phyloP scores from a whole-genome alignment of 1,140 invertebrate species.

The Pentalonia nigronervosa region DNA sequence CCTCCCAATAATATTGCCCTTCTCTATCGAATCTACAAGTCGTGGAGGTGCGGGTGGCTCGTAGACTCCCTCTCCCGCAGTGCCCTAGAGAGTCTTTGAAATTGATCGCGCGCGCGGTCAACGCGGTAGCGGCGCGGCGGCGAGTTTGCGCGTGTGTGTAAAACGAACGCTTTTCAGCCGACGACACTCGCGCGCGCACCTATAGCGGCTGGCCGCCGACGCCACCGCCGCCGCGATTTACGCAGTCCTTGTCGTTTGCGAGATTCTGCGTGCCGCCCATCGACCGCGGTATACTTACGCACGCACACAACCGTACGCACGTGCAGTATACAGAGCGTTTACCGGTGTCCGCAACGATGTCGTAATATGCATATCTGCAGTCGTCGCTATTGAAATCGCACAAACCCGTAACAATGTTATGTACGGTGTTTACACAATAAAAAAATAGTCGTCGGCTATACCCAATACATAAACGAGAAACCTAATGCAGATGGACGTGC shows the following conservation, averaged over 20 bases:
- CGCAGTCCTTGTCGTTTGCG: background rate
- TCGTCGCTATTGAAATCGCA: background rate
- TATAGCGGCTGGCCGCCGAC: background rate
- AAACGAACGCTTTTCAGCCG: background rate
- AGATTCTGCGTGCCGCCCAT: slow-evolving; percentile 36
- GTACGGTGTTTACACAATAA: background rate
- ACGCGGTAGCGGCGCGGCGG: background rate
- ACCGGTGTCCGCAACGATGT: background rate
- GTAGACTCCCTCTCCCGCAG: background rate
- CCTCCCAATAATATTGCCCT: background rate
- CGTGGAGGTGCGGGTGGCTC: background rate
- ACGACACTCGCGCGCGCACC: slow-evolving; percentile 23
- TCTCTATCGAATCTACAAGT: background rate
- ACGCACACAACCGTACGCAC: background rate
- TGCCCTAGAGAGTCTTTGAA: background rate
- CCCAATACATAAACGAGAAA: background rate
- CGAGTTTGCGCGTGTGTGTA: slow-evolving; percentile 42
- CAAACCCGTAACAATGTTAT: background rate
- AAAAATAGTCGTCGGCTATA: background rate
- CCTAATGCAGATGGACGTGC: background rate
- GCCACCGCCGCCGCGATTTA: background rate
- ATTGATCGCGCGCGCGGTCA: slow-evolving; percentile 6
- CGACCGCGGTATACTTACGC: background rate
- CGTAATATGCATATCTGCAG: background rate
- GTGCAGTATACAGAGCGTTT: background rate